phyloP scores from a whole-genome alignment of 2,888 invertebrate species.

The Rhogogaster chlorosoma region DNA sequence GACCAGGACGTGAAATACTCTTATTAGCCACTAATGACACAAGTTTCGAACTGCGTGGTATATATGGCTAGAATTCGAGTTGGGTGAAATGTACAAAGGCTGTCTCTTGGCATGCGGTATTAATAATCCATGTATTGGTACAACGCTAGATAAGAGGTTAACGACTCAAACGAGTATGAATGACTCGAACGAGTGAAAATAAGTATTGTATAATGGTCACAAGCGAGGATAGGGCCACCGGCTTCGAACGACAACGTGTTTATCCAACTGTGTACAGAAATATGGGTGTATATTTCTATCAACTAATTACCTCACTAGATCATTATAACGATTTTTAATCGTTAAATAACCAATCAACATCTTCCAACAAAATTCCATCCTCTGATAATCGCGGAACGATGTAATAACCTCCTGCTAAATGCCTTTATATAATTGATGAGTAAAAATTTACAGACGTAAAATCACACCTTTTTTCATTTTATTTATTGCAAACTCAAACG shows the following conservation, averaged over 20 bases:
- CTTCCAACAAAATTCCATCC: neutral
- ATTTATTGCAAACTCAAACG: no score
- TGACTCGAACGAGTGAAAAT: slow-evolving; percentile 19
- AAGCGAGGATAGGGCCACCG: neutral
- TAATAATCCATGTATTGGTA: slow-evolving; percentile 6
- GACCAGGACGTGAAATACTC: neutral
- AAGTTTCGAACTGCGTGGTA: neutral
- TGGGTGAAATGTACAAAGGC: neutral
- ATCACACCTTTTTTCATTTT: neutral
- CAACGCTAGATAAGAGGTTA: slow-evolving; percentile 22
- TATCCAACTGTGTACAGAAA: neutral
- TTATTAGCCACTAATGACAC: neutral
- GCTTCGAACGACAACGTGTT: neutral
- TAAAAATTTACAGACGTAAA: no score
- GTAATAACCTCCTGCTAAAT: neutral
- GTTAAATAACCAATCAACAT: neutral
- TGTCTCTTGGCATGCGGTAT: neutral
- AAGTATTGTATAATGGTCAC: slow-evolving; percentile 8
- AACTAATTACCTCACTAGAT: neutral
- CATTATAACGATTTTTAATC: neutral
- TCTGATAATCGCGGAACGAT: neutral
- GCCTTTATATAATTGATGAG: no score
- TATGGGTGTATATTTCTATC: neutral
- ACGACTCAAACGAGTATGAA: slow-evolving; percentile 27
- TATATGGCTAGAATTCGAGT: neutral